A percentile compares a stretch with the other conserved stretches of the same genome.
phyloP scores from a whole-genome alignment of 2,888 invertebrate genomes.

The Nematopogon swammerdamellus region DNA sequence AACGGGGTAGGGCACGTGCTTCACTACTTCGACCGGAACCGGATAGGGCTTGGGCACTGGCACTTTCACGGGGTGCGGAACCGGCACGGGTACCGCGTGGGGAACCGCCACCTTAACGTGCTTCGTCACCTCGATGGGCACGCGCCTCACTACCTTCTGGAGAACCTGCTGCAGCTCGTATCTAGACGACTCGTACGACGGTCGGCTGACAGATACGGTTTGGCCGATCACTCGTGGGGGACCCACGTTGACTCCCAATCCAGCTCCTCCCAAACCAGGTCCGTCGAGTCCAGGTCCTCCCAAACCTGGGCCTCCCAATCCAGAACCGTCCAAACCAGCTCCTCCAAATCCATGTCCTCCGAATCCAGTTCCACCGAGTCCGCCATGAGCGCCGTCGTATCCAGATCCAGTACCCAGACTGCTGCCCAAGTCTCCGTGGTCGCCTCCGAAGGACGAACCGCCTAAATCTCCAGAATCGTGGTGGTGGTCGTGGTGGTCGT shows the following conservation, averaged over 20 bases:
- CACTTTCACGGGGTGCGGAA: conserved; percentile 38
- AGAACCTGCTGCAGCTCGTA: conserved; percentile 45
- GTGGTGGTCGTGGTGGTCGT: conserved; percentile 4
- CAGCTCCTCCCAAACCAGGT: conserved; percentile 8
- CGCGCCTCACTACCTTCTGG: conserved; percentile 39
- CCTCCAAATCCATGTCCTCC: conserved; percentile 8
- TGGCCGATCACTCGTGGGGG: conserved; percentile 13
- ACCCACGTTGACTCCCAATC: conserved; percentile 20
- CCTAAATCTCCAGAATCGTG: conserved; percentile 4
- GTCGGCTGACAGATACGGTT: conserved; percentile 12
- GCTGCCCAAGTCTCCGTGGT: conserved; percentile 9
- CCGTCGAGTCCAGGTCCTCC: conserved; percentile 6
- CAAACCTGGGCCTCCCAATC: conserved; percentile 4
- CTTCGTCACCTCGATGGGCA: conserved; percentile 43
- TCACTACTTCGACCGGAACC: conserved; percentile 41
- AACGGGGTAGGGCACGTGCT: conserved; percentile 44
- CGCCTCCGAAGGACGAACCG: conserved; percentile 10
- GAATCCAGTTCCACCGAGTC: conserved; percentile 9
- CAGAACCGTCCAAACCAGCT: conserved; percentile 2
- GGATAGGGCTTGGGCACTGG: conserved; percentile 48
- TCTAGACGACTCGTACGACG: conserved; percentile 22
- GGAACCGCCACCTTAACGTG: conserved; percentile 40
- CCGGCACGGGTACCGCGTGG: conserved; percentile 36
- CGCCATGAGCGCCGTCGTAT: conserved; percentile 6
- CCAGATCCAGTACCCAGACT: conserved; percentile 10